Base-by-base conservation (phyloP, 2,888 invertebrate genomes). In the Gonocerus acuteangulatus region DNA sequence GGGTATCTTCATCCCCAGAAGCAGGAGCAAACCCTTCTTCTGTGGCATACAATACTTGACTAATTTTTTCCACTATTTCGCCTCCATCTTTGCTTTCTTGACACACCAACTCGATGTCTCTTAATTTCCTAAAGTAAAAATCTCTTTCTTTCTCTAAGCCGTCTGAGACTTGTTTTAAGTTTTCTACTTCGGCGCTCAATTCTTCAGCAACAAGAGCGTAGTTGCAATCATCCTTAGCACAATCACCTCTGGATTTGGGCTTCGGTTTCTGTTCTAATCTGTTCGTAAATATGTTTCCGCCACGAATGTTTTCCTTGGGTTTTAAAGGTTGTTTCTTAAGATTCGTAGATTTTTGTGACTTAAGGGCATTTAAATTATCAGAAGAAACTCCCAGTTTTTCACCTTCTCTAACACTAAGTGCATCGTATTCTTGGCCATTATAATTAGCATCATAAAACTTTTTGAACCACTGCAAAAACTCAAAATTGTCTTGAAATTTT, bases 381-480 rank as follows among this genome's bases (percentile, higher is more conserved):
- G 83, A 4, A n/a, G n/a, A 39, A 39, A 39, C 4, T 70, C 91
- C 92, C 85, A 93, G 85, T 60, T 83, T 80, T 73, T 89, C 86
- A 70, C 92, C 91, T 72, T 87, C 89, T 70, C 96, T 83, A 72
- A 88, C 87, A 68, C 82, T 84, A 72, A 90, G 77, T 62, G 97
- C 88, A 78, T 95, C 92, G 77, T 97, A 97, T 68, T 93, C 92
- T 73, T 84, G 81, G 74, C 94, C 95, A 76, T 89, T 87, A 80
- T 94, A 95, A 82, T 99, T 99, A 72, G 95, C 95, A 79, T 97
- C 96, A 80, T 95, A 97, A 81, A 97, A 96, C 78, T 95, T 95
- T 84, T 97, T 96, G 84, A 97, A 97, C 96, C 96, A 97, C 81
- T 97, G 96, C 72, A 97, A 87, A 80, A 96, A 96, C 78, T 97